A percentile compares a stretch with the other conserved stretches of the same genome.
These are phyloP conservation scores for Stegophylla sp. DNA, from an alignment of 2,888 invertebrate species.

Conservation along the genomic window DNA sequence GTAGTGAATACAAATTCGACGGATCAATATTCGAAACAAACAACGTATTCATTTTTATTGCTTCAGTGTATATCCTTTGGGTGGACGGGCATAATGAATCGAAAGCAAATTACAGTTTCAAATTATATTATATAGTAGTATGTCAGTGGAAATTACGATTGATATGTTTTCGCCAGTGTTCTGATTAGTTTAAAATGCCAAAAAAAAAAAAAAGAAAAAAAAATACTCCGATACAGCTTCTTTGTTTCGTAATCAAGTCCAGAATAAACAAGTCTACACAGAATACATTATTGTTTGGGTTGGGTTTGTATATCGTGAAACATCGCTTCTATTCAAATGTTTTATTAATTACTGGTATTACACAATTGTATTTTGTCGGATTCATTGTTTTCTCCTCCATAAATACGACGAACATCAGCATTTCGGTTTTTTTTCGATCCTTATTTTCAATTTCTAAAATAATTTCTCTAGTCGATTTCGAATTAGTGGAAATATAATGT, in stretches of 20 bases:
- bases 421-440: too few relatives aligned
- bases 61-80: neutral
- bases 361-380: neutral
- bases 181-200: neutral
- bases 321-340: too few relatives aligned
- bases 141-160: slow-evolving; percentile 26
- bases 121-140: slow-evolving; percentile 10
- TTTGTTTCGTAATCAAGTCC: neutral
- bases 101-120: slow-evolving; percentile 10
- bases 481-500: slow-evolving; percentile 1
- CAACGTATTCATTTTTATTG: slow-evolving; percentile 32
- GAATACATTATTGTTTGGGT: neutral
- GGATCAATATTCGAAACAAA: slow-evolving; percentile 31
- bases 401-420: too few relatives aligned
- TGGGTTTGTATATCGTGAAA: neutral
- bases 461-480: neutral
- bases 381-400: neutral
- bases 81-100: slow-evolving; percentile 1
- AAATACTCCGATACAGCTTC: neutral
- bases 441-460: too few relatives aligned
- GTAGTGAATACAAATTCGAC: neutral
- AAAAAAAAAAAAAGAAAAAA: neutral
- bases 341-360: neutral
- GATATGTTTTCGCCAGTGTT: neutral
- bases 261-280: neutral